phyloP scores from a whole-genome alignment of 64 coral and sea anemone species.

The Montipora capricornis region DNA sequence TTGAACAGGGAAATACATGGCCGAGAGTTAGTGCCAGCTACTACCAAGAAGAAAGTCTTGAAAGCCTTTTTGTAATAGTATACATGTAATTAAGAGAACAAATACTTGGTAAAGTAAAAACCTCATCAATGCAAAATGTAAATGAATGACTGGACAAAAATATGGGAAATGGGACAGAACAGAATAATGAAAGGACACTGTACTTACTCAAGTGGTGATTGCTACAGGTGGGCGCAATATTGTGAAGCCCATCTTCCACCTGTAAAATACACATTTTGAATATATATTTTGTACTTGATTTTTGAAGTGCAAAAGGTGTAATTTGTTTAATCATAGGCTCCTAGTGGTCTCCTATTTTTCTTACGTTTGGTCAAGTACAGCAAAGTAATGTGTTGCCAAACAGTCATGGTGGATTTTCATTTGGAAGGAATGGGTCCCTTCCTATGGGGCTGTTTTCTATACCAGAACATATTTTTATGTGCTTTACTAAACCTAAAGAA shows the following conservation, averaged over 20 bases:
- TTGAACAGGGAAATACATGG: slow-evolving; percentile 84
- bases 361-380: no score
- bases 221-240: background rate
- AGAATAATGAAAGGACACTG: background rate
- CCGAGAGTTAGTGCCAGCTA: slow-evolving; percentile 67
- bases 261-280: slow-evolving; percentile 35
- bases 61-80: slow-evolving; percentile 5
- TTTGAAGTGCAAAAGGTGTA: slow-evolving; percentile 8
- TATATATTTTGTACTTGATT: slow-evolving; percentile 40
- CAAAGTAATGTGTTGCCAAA: no score
- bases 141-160: slow-evolving; percentile 26
- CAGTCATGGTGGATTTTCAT: no score
- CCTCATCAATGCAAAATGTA: slow-evolving; percentile 22
- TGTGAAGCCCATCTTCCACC: background rate
- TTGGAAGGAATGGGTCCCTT: no score
- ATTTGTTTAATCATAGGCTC: background rate
- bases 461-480: no score
- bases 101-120: background rate
- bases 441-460: no score
- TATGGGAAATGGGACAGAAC: background rate
- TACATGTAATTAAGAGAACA: background rate
- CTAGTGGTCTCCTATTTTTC: no score
- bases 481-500: no score
- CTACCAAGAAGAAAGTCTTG: background rate
- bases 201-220: background rate